These are phyloP conservation scores for Mactra quadrangularis DNA, from an alignment of 1,140 invertebrate genomes.

Conservation along the genomic window DNA sequence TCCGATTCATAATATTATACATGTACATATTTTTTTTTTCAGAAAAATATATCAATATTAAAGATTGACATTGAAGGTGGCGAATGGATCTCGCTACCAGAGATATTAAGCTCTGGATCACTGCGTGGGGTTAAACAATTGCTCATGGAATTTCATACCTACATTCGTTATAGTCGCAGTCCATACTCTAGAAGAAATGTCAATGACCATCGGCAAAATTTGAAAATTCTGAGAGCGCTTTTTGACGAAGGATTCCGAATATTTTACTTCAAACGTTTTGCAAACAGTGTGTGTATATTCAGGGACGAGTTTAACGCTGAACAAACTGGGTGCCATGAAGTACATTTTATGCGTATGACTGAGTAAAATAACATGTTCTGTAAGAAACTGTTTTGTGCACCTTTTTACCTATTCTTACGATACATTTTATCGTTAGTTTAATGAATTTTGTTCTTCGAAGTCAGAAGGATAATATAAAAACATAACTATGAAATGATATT, in stretches of 20 bases:
- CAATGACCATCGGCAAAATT: slow-evolving; percentile 17
- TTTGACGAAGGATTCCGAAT: slow-evolving; percentile 47
- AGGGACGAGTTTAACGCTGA: slow-evolving; percentile 18
- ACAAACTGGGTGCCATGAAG: slow-evolving; percentile 34
- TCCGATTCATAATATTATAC: no score
- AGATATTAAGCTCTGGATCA: slow-evolving; percentile 39
- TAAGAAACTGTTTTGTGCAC: no score
- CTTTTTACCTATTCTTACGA: no score
- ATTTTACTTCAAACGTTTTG: slow-evolving; percentile 43
- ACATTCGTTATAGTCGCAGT: neutral
- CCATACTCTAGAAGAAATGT: slow-evolving; percentile 6
- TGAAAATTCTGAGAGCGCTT: slow-evolving; percentile 16
- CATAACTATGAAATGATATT: no score
- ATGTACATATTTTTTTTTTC: no score
- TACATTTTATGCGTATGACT: slow-evolving; percentile 48
- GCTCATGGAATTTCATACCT: slow-evolving; percentile 47
- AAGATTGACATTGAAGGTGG: slow-evolving; percentile 52
- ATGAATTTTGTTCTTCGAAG: no score
- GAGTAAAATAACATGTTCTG: no score
- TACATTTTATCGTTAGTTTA: no score
- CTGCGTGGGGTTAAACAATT: slow-evolving; percentile 31
- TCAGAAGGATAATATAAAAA: no score
- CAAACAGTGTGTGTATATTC: slow-evolving; percentile 10
- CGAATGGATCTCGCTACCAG: slow-evolving; percentile 32
- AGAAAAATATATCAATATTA: slow-evolving; percentile 25